A percentile compares a stretch with the other conserved stretches of the same genome.
phyloP scores from a whole-genome alignment of 1,140 invertebrate genomes.

The Zeugodacus cucurbitae region DNA sequence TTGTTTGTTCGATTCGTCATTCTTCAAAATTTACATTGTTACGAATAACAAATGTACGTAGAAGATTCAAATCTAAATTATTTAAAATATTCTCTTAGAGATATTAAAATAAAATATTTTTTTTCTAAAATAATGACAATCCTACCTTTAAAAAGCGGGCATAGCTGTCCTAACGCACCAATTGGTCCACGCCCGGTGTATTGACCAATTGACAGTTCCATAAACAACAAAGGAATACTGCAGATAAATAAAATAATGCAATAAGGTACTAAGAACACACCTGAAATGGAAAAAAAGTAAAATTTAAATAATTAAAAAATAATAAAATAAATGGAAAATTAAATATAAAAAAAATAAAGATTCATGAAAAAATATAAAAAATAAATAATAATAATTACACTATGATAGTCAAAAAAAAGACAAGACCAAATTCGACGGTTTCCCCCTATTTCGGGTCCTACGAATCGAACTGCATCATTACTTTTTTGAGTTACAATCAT shows the following conservation, averaged over 20 bases:
- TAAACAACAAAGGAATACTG: conserved; percentile 84
- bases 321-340: neutral
- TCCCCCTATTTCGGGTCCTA: no score
- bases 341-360: neutral
- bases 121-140: neutral
- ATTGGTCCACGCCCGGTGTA: conserved; percentile 85
- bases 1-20: no score
- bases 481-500: no score
- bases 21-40: no score
- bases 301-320: neutral
- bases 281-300: conserved; percentile 66
- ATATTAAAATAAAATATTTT: neutral
- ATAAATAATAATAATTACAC: no score
- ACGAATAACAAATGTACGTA: no score
- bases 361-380: neutral
- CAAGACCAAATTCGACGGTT: no score
- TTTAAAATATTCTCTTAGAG: neutral
- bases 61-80: no score
- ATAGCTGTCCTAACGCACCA: conserved; percentile 83
- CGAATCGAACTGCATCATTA: no score
- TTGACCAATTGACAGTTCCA: conserved; percentile 85
- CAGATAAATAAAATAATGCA: conserved; percentile 83
- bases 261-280: conserved; percentile 86
- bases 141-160: conserved; percentile 86
- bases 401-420: no score